Percentiles rank a stretch among this genome's conserved stretches.
phyloP scores from a whole-genome alignment of 2,888 invertebrate genomes.

The Caenorhabditis sulstoni region DNA sequence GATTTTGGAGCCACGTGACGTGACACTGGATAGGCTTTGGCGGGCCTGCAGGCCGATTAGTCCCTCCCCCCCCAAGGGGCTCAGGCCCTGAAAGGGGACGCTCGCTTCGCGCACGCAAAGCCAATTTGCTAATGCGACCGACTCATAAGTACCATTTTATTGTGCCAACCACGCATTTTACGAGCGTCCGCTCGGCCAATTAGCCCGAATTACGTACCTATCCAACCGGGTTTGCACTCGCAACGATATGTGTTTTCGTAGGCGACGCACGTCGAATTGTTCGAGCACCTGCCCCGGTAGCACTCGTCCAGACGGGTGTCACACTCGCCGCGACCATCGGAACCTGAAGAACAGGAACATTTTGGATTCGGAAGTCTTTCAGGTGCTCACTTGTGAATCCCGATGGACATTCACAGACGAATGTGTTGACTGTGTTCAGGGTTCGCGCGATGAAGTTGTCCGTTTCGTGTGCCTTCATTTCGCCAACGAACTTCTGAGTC shows the following conservation, averaged over 20 bases:
- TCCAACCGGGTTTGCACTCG: constrained; percentile 72
- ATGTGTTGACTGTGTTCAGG: constrained; percentile 74
- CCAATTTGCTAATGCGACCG: constrained; percentile 51
- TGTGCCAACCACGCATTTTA: constrained; percentile 38
- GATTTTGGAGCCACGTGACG: not conserved
- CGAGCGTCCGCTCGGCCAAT: constrained; percentile 40
- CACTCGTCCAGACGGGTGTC: constrained; percentile 77
- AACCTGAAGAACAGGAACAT: constrained; percentile 58
- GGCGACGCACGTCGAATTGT: constrained; percentile 76
- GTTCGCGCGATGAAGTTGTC: constrained; percentile 78
- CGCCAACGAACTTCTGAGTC: constrained; percentile 74
- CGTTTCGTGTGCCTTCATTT: constrained; percentile 70
- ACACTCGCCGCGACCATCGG: constrained; percentile 70
- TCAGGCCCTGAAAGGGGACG: too few species aligned
- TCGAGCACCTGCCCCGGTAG: constrained; percentile 72
- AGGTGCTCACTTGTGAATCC: constrained; percentile 77
- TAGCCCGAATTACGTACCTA: constrained; percentile 68
- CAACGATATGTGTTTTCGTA: constrained; percentile 76
- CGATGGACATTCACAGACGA: constrained; percentile 78
- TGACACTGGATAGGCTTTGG: too few species aligned
- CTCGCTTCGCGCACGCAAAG: constrained; percentile 8
- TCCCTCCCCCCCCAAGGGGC: too few species aligned
- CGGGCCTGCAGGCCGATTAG: too few species aligned
- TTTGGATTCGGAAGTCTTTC: too few species aligned
- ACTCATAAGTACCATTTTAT: constrained; percentile 51